Percentiles rank a stretch among this genome's conserved stretches.
Evolutionary conservation across 2,113 vertebrate genomes (phyloP).

Genomic region (Pelobates fuscus): DNA sequence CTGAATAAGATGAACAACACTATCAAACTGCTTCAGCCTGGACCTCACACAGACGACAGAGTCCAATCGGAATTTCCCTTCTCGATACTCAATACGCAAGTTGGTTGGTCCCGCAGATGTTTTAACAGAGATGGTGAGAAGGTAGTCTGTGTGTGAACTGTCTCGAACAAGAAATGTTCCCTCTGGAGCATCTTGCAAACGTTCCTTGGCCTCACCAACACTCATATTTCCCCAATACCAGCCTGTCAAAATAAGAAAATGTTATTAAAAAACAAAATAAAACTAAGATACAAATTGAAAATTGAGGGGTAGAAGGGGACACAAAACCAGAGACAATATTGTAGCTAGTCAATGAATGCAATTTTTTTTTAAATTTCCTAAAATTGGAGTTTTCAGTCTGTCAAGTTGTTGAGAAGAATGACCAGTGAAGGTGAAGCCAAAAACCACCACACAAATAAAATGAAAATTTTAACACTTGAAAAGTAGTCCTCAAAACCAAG

Average conservation of each 20-base stretch:
- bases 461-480: too few species aligned
- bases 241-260: constrained; percentile 67
- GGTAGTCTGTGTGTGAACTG: constrained; percentile 90
- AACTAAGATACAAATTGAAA: neutral
- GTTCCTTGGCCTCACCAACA: constrained; percentile 90
- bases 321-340: too few species aligned
- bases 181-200: constrained; percentile 84
- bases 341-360: too few species aligned
- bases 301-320: too few species aligned
- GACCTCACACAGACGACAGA: constrained; percentile 90
- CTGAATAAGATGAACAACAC: constrained; percentile 92
- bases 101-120: constrained; percentile 94
- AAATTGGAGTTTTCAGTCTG: too few species aligned
- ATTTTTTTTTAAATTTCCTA: too few species aligned
- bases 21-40: constrained; percentile 91
- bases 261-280: neutral
- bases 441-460: too few species aligned
- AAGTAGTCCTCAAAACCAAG: too few species aligned
- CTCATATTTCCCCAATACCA: constrained; percentile 97
- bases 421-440: too few species aligned
- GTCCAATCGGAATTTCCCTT: constrained; percentile 94
- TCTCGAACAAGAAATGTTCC: constrained; percentile 93
- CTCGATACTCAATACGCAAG: constrained; percentile 88
- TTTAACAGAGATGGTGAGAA: constrained; percentile 94
- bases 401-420: too few species aligned